A percentile compares a stretch with the other conserved stretches of the same genome.
Evolutionary conservation across 2,888 invertebrate species (phyloP).

Genomic region (Abrostola tripartita): DNA sequence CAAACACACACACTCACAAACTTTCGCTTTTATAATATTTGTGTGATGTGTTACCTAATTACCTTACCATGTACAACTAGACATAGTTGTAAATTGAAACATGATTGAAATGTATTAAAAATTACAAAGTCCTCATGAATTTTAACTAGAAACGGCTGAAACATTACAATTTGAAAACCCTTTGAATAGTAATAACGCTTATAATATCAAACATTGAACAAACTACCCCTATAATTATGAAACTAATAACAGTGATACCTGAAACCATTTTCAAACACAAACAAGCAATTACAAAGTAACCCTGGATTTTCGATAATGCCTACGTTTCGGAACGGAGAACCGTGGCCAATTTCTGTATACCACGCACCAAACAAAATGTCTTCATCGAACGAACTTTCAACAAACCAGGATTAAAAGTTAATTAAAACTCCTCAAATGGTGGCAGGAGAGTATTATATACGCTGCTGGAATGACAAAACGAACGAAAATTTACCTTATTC

Average conservation of each 20-base stretch:
- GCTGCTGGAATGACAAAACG: constrained; percentile 5
- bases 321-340: constrained; percentile 9
- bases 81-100: no score
- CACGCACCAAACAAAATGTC: constrained; percentile 13
- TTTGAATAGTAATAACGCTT: not conserved
- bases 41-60: no score
- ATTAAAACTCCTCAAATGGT: constrained; percentile 50
- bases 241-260: constrained; percentile 1
- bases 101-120: no score
- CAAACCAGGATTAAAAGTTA: constrained; percentile 52
- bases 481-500: not conserved
- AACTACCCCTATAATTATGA: not conserved
- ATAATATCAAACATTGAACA: not conserved
- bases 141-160: not conserved
- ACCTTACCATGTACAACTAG: no score
- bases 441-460: constrained; percentile 20
- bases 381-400: constrained; percentile 29
- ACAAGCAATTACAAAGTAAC: constrained; percentile 4
- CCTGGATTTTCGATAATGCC: constrained; percentile 8
- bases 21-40: no score
- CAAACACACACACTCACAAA: no score
- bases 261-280: constrained; percentile 4
- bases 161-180: not conserved
- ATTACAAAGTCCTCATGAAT: not conserved
- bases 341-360: constrained; percentile 9